Evolutionary conservation across 2,888 invertebrate species (phyloP), one percentile per base, ranked within the genome.

Genomic region (Clanis bilineata): DNA sequence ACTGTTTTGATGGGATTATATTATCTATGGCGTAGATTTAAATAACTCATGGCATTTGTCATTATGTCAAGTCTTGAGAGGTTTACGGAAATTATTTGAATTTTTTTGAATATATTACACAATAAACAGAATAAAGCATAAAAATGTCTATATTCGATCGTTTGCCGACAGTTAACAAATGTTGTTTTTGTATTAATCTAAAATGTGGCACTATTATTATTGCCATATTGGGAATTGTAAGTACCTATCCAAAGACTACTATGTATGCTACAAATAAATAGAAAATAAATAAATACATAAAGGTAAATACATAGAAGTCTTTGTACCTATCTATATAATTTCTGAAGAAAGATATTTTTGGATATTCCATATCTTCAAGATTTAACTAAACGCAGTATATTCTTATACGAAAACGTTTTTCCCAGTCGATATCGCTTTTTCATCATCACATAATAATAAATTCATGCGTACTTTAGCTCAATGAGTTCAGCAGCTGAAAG

Each of bases 151-250:
- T 64, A 15, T 57, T 66, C 15, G 55, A 57, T 18, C 7, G 15
- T 22, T 55, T 66, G 21, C 66, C 64, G 1, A 56, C 45, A 23
- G 61, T 61, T 10, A 9, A 60, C 5, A 61, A 41, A 5, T 65
- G 60, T 45, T 64, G 60, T 56, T 66, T 55, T 43, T 73, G 68
- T 56, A 54, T 66, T 2, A 61, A 51, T 57, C 67, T 76, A 47
- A 72, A 67, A 70, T 56, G 59, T 38, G 77, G 70, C 6, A 63
- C 67, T 43, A 61, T 74, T 23, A 3, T 73, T 0, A 72, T 77
- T 64, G 74, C 64, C 32, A 28, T 71, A 7, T 23, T 63, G 10
- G 67, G 65, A 25, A 47, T 73, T 15, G 76, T 77, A 64, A 69
- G 71, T 66, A 58, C 32, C 5, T 32, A 32, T 9, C 32, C 1